These are phyloP conservation scores for Cettia cetti DNA, from an alignment of 2,113 vertebrate genomes.

Conservation along the genomic window DNA sequence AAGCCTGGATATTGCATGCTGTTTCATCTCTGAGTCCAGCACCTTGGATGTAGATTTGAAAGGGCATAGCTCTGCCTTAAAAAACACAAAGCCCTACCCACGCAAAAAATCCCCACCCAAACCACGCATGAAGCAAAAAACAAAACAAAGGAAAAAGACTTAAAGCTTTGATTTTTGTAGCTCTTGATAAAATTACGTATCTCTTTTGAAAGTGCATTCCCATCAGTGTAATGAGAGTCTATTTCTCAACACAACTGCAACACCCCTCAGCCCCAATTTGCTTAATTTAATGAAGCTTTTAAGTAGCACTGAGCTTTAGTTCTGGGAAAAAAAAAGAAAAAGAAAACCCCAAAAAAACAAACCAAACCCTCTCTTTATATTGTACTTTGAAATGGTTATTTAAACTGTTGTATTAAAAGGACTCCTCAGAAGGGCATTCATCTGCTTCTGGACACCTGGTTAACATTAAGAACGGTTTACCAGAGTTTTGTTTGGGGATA, in stretches of 20 bases:
- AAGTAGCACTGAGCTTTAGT: neutral
- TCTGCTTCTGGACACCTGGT: slow-evolving; percentile 24
- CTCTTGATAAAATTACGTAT: neutral
- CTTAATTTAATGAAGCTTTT: neutral
- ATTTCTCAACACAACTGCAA: neutral
- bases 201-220: neutral
- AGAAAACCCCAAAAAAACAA: no score
- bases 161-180: neutral
- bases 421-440: neutral
- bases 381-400: neutral
- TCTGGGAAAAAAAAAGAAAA: fast-evolving
- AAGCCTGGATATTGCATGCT: neutral
- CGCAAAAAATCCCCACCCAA: fast-evolving
- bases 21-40: neutral
- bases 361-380: neutral
- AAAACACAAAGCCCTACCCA: neutral
- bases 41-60: neutral
- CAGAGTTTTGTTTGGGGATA: neutral
- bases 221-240: neutral
- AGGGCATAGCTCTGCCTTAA: neutral
- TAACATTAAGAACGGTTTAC: slow-evolving; percentile 43
- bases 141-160: no score
- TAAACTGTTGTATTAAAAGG: slow-evolving; percentile 8
- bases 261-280: neutral
- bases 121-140: neutral